Percentiles rank a stretch among this genome's conserved stretches.
Conservation (phyloP, 2,113 vertebrate genomes). For the Rhinopomastus cyanomelas region DNA sequence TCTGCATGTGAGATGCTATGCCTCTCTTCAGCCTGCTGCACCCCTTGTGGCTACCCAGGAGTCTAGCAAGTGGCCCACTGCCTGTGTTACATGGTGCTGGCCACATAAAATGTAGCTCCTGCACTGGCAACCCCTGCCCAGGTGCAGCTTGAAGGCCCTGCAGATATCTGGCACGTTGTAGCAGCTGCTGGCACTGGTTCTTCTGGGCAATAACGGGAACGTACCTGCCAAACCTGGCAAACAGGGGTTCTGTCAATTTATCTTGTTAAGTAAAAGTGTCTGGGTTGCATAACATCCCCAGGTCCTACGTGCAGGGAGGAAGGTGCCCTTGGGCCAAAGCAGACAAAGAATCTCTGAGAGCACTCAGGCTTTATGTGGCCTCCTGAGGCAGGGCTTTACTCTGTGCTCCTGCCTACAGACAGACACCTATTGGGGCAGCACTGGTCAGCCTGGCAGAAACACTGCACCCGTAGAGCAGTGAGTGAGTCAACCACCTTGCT, state of each 20-base stretch:
- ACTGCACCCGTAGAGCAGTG: accelerated
- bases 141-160: neutral
- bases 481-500: neutral
- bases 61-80: neutral
- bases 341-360: slow-evolving; percentile 3
- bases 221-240: neutral
- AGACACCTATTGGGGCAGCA: neutral
- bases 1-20: accelerated
- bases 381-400: neutral
- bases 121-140: neutral
- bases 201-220: neutral
- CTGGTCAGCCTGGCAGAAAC: neutral
- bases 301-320: slow-evolving; percentile 19
- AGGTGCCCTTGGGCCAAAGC: slow-evolving; percentile 16
- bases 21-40: neutral
- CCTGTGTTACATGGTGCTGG: neutral
- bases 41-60: neutral
- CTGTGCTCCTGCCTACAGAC: neutral
- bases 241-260: neutral
- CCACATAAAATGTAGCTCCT: neutral
- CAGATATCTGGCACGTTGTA: neutral
- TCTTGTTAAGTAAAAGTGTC: slow-evolving; percentile 9
- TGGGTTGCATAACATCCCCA: neutral
- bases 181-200: neutral
- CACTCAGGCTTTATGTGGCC: slow-evolving; percentile 17